Percentiles rank a stretch among this genome's conserved stretches.
phyloP scores from a whole-genome alignment of 2,113 vertebrate species.

The Hirundichthys speculiger region DNA sequence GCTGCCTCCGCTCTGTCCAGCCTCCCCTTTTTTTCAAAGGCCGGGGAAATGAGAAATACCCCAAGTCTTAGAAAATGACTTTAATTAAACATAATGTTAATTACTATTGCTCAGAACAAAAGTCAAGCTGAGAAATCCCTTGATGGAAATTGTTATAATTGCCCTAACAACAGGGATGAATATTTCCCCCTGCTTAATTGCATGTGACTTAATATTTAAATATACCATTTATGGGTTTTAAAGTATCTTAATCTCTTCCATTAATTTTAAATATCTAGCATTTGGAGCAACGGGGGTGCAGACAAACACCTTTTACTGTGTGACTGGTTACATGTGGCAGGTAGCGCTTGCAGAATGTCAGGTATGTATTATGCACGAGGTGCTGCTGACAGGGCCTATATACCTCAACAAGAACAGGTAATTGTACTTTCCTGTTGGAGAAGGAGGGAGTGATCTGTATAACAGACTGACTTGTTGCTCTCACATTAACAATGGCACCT shows the following conservation, averaged over 20 bases:
- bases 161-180: slow-evolving; percentile 93
- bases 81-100: slow-evolving; percentile 98
- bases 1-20: slow-evolving; percentile 66
- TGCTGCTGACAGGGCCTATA: slow-evolving; percentile 67
- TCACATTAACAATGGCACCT: slow-evolving; percentile 49
- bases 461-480: slow-evolving; percentile 45
- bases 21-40: slow-evolving; percentile 48
- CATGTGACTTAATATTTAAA: slow-evolving; percentile 96
- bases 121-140: slow-evolving; percentile 97
- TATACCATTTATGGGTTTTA: slow-evolving; percentile 94
- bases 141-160: slow-evolving; percentile 99
- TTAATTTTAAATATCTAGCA: slow-evolving; percentile 94
- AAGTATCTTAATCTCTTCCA: slow-evolving; percentile 93
- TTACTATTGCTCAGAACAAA: slow-evolving; percentile 95
- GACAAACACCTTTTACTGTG: slow-evolving; percentile 94
- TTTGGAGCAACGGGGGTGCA: slow-evolving; percentile 80
- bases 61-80: slow-evolving; percentile 89
- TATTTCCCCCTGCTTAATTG: slow-evolving; percentile 94
- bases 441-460: slow-evolving; percentile 59
- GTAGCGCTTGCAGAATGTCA: slow-evolving; percentile 85
- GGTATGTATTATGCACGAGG: slow-evolving; percentile 84
- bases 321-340: slow-evolving; percentile 90
- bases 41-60: slow-evolving; percentile 80
- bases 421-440: slow-evolving; percentile 73
- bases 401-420: slow-evolving; percentile 70